phyloP scores from a whole-genome alignment of 2,888 invertebrate genomes.

The Phorcus lineatus region DNA sequence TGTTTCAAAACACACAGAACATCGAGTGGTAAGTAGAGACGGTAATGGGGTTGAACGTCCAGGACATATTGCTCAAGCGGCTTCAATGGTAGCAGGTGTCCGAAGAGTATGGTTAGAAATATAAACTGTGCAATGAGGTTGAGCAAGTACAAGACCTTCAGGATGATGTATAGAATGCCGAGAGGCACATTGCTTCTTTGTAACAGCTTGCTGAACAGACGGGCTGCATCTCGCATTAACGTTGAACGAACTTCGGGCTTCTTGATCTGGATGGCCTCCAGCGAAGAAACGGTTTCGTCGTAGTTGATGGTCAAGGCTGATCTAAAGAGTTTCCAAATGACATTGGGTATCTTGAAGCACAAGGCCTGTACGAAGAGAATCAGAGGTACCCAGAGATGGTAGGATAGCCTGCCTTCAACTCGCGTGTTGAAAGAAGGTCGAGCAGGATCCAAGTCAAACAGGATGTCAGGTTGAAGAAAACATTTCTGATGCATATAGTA shows the following conservation, averaged over 20 bases:
- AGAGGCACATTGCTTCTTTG: neutral
- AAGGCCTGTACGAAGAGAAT: conserved; percentile 11
- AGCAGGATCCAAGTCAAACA: neutral
- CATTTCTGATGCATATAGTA: neutral
- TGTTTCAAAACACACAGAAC: neutral
- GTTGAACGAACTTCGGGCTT: neutral
- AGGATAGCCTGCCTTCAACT: neutral
- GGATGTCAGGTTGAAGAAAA: neutral
- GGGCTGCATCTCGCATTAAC: neutral
- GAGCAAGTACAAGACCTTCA: neutral
- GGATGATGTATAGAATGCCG: neutral
- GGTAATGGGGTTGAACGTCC: neutral
- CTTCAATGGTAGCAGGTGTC: neutral
- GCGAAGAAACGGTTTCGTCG: neutral
- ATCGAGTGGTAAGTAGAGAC: neutral
- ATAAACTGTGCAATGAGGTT: neutral
- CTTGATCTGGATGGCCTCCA: no score
- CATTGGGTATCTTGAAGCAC: neutral
- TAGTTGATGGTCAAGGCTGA: neutral
- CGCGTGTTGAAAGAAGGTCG: neutral
- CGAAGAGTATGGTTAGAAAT: neutral
- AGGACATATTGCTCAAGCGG: neutral
- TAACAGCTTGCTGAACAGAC: neutral
- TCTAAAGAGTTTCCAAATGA: neutral
- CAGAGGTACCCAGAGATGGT: neutral